These are phyloP conservation scores for Pantherophis guttatus DNA, from an alignment of 2,113 vertebrate genomes.

Conservation along the genomic window DNA sequence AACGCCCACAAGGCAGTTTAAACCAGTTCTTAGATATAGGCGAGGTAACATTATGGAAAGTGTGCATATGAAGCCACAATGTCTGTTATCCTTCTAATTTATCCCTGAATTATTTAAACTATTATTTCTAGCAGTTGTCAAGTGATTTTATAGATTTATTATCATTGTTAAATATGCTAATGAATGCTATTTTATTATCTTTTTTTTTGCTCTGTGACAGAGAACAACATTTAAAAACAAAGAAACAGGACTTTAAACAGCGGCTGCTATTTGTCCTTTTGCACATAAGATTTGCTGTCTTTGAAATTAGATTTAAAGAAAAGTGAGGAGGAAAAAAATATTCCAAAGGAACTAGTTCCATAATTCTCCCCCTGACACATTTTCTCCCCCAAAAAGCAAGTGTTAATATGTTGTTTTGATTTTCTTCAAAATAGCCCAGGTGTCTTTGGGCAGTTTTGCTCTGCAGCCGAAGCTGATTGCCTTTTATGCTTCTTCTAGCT, in stretches of 20 bases:
- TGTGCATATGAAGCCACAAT: neutral
- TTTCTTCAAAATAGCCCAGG: neutral
- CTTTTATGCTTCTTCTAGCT: neutral
- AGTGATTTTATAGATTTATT: neutral
- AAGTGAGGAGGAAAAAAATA: neutral
- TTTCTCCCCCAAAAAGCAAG: neutral
- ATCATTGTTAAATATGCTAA: neutral
- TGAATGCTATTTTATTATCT: neutral
- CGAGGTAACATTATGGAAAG: neutral
- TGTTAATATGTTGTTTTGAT: neutral
- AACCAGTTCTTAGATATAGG: neutral
- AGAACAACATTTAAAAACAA: neutral
- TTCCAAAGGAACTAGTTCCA: neutral
- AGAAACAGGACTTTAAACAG: neutral
- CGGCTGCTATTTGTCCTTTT: neutral
- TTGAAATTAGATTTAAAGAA: neutral
- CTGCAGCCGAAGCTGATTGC: neutral
- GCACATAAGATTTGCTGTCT: neutral
- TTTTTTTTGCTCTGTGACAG: neutral
- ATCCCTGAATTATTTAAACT: neutral
- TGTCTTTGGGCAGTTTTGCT: neutral
- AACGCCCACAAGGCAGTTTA: neutral
- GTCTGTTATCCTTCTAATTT: neutral
- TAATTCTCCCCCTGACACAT: neutral
- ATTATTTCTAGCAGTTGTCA: neutral